These are phyloP conservation scores for Galeruca laticollis DNA, from an alignment of 2,888 invertebrate genomes.

Conservation along the genomic window DNA sequence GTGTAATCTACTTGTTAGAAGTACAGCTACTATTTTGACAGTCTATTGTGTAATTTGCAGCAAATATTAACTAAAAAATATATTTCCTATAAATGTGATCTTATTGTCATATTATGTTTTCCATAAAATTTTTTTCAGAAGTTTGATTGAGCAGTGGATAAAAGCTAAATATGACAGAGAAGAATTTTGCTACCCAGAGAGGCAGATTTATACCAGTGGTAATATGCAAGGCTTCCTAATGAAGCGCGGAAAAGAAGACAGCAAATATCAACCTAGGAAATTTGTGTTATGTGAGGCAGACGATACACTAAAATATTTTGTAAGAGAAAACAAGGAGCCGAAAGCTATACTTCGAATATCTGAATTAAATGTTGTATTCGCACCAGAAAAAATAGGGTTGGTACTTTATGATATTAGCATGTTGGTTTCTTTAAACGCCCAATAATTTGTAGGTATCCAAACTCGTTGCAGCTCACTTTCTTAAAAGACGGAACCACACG, in stretches of 20 bases:
- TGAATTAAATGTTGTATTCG: conserved; percentile 86
- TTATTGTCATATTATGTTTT: too few relatives aligned
- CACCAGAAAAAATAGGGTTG: conserved; percentile 82
- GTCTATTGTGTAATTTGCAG: too few relatives aligned
- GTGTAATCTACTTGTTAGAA: too few relatives aligned
- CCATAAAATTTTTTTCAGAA: conserved; percentile 69
- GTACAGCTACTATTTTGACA: too few relatives aligned
- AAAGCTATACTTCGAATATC: conserved; percentile 86
- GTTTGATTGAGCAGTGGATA: conserved; percentile 91
- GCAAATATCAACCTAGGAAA: conserved; percentile 84
- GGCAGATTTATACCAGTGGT: conserved; percentile 83
- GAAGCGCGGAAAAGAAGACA: conserved; percentile 91
- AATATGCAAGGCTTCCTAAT: conserved; percentile 88
- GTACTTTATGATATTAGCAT: not conserved
- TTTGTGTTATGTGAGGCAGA: conserved; percentile 86
- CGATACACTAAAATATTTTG: conserved; percentile 83
- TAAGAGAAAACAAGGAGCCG: conserved; percentile 81
- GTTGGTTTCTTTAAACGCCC: not conserved
- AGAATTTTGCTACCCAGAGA: conserved; percentile 85
- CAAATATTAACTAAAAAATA: too few relatives aligned
- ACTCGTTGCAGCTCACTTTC: conserved; percentile 87
- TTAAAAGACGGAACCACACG: conserved; percentile 87
- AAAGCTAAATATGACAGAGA: conserved; percentile 90
- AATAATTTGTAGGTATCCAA: conserved; percentile 59
- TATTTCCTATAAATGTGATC: too few relatives aligned